phyloP scores from a whole-genome alignment of 2,113 vertebrate species.

The Tetrao urogallus region DNA sequence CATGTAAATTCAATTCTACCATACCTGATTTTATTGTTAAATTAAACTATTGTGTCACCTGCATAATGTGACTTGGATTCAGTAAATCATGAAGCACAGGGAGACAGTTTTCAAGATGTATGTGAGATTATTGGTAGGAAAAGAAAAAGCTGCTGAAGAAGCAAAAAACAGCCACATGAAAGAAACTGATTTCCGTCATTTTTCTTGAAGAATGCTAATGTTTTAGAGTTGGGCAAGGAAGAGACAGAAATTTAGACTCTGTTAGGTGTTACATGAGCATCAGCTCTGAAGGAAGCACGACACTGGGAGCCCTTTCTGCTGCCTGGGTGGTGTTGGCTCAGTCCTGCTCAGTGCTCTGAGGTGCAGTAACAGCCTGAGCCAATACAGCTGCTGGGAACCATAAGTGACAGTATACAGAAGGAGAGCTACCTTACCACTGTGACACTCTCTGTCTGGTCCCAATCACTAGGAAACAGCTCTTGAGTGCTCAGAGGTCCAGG shows the following conservation, averaged over 20 bases:
- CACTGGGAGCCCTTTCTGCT: not conserved
- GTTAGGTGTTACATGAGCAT: accelerated
- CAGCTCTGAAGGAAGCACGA: not conserved
- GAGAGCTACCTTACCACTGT: not conserved
- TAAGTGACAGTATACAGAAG: not conserved
- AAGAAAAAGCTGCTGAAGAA: not conserved
- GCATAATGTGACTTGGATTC: not conserved
- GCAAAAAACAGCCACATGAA: not conserved
- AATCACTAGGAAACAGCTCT: not conserved
- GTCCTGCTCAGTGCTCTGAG: not conserved
- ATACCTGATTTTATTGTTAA: not conserved
- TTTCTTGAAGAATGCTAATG: not conserved
- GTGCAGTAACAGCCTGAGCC: not conserved
- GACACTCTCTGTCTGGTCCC: not conserved
- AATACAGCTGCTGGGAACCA: accelerated
- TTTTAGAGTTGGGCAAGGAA: not conserved
- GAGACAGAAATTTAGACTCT: not conserved
- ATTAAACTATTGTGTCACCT: not conserved
- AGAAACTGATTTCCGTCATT: not conserved
- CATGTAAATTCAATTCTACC: not conserved
- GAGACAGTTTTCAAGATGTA: not conserved
- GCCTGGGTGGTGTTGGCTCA: accelerated
- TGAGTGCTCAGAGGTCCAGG: not conserved
- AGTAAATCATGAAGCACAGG: not conserved
- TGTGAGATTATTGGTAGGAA: not conserved